Base-by-base conservation (phyloP, 2,113 vertebrate genomes). In the Colaptes auratus region DNA sequence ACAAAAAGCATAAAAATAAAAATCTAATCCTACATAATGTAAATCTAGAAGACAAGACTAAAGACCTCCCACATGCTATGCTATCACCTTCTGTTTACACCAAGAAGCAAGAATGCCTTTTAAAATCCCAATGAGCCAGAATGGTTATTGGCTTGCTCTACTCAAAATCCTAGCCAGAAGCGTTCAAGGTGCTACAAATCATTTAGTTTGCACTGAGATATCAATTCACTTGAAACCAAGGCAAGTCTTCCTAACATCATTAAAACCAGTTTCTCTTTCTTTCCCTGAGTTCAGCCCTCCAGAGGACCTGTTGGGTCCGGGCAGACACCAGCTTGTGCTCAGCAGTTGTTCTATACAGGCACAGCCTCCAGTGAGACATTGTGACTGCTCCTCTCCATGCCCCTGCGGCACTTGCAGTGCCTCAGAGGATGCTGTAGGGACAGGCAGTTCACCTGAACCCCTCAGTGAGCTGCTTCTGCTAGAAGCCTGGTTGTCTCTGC, bases 41-140 rank as follows among this genome's bases (percentile, higher is more conserved):
- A 91, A 85, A 76, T 69, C 46, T 70, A 58, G 42, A 70, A 89
- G 56, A 48, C 56, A 83, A 73, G 79, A 82, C 70, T 70, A 85
- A 95, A 94, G 87, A 73, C 46, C 64, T 73, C 79, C 64, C 44
- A 63, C 70, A 42, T 8, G 10, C 39, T 82, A 33, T 0, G 0
- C 44, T 59, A 71, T 69, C 44, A 50, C 36, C n/a, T 74, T 72
- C 42, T 67, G 55, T 82, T 91, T 83, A 74, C 23, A 74, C 19
- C 30, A 56, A 86, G 75, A 80, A 86, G 42, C 23, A 77, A 67
- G 9, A 89, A 77, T 20, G 25, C 20, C 15, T 30, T 86, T 91
- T 71, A 82, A 75, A 86, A 90, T 67, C 30, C 48, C 69, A 67
- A 3, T 7, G n/a, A 77, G 20, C 31, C 61, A 60, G n/a, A 60